Evolutionary conservation across 2,888 invertebrate species (phyloP).

Genomic region (Agrochola litura): DNA sequence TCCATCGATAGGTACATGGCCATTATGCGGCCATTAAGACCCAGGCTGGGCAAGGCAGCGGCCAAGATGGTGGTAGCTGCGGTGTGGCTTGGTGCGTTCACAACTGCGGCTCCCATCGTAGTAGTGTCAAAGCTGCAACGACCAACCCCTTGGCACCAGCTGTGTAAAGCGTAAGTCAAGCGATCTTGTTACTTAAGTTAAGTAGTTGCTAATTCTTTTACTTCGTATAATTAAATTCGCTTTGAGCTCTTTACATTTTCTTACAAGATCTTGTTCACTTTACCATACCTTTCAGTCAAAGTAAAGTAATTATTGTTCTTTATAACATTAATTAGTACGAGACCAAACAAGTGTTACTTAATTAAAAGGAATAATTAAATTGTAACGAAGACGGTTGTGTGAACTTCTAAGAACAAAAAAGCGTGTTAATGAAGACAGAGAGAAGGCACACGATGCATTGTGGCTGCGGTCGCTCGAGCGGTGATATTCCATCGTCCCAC

Average conservation of each 20-base stretch:
- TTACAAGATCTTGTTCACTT: not conserved
- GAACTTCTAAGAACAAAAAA: not conserved
- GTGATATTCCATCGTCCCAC: not conserved
- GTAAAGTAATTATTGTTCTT: conserved; percentile 4
- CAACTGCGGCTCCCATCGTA: conserved; percentile 95
- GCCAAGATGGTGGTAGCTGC: conserved; percentile 93
- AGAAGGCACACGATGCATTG: not conserved
- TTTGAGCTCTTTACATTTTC: conserved; percentile 13
- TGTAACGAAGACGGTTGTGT: conserved; percentile 11
- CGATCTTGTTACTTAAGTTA: not conserved
- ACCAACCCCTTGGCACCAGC: conserved; percentile 91
- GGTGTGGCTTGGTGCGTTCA: conserved; percentile 94
- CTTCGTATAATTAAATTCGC: not conserved
- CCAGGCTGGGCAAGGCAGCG: conserved; percentile 93
- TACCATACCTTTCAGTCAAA: not conserved
- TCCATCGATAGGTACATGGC: conserved; percentile 97
- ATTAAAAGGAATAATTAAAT: conserved; percentile 19
- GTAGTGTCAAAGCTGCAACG: conserved; percentile 93
- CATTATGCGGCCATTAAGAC: conserved; percentile 96
- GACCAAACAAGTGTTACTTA: not conserved
- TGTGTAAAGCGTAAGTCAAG: conserved; percentile 92
- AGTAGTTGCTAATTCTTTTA: not conserved
- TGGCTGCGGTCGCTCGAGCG: not conserved
- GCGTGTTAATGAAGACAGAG: not conserved
- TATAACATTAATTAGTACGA: conserved; percentile 17